Percentiles rank a stretch among this genome's conserved stretches.
These are phyloP conservation scores for Hypercompe scribonia DNA, from an alignment of 2,888 invertebrate species.

Conservation along the genomic window DNA sequence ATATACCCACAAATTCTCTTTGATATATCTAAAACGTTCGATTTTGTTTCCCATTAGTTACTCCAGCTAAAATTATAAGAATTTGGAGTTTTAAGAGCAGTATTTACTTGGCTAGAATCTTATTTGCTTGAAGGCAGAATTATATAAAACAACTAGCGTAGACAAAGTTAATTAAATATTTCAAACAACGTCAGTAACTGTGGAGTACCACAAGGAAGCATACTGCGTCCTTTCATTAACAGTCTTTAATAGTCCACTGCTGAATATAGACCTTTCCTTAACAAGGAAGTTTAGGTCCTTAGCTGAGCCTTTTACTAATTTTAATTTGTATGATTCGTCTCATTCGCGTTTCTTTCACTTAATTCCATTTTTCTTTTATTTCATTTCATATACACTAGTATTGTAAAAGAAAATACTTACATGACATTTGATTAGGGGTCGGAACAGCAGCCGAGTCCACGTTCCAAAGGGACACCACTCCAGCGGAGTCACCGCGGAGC, in stretches of 20 bases:
- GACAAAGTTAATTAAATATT: neutral
- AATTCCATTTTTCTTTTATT: neutral
- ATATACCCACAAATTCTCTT: neutral
- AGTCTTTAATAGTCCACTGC: too few species aligned
- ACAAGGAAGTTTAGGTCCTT: too few species aligned
- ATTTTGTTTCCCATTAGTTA: neutral
- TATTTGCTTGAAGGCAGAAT: neutral
- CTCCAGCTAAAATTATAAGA: neutral
- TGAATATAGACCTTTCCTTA: too few species aligned
- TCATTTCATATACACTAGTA: neutral
- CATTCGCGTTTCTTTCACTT: neutral
- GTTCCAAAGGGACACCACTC: conserved; percentile 95
- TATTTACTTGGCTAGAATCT: neutral
- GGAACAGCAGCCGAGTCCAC: conserved; percentile 93
- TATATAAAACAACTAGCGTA: neutral
- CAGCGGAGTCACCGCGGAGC: conserved; percentile 96
- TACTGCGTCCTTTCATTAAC: neutral
- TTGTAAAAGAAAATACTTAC: conserved; percentile 69
- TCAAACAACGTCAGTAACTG: neutral
- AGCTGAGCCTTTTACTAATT: too few species aligned
- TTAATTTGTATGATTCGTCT: neutral
- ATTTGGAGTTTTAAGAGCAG: neutral
- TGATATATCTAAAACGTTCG: neutral
- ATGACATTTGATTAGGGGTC: conserved; percentile 81
- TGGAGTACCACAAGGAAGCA: neutral